Evolutionary conservation across 1,140 invertebrate species (phyloP), one percentile per base, ranked within the genome.

Genomic region (Drosophila repletoides): DNA sequence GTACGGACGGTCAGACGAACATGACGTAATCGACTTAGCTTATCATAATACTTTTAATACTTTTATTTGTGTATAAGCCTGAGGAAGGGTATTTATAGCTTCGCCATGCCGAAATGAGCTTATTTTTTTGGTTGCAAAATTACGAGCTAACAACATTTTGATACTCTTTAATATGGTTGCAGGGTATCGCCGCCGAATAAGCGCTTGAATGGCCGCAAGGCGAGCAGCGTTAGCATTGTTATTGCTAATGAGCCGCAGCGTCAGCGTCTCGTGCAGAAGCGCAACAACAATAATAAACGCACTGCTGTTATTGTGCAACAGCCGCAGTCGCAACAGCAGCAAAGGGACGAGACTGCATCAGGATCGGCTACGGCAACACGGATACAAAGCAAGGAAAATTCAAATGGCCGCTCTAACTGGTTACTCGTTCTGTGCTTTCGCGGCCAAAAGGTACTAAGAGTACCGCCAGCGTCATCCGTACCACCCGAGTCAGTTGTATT

Each of bases 401-500:
- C 45, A 1, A 17, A 15, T 9, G 34, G 21, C 2, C 52, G 29
- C 48, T 55, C 61, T 51, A 90, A 72, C 36, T 90, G 89, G 89
- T 83, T 90, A 66, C 72, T 79, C 22, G 52, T 46, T n/a, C 43
- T 89, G 51, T 90, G 89, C 76, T 90, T 89, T 53, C 84, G 84
- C 70, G 81, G 88, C 74, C 81, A 90, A 88, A 89, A 89, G 86
- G 86, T 88, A 88, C 87, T 88, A 58, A 88, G 84, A 75, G 89
- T 89, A 87, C 89, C 84, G 72, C 75, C 83, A 88, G 71, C 83
- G 74, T 79, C 89, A 73, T 79, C 88, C 72, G 84, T 89, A 74
- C 88, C 87, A 74, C 88, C 88, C 74, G 89, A 90, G 88, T 90
- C 89, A 90, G 88, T 90, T 89, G 84, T 90, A 87, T 90, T 90